Conservation (phyloP, 2,888 invertebrate species). For the Slavum lentiscoides region DNA sequence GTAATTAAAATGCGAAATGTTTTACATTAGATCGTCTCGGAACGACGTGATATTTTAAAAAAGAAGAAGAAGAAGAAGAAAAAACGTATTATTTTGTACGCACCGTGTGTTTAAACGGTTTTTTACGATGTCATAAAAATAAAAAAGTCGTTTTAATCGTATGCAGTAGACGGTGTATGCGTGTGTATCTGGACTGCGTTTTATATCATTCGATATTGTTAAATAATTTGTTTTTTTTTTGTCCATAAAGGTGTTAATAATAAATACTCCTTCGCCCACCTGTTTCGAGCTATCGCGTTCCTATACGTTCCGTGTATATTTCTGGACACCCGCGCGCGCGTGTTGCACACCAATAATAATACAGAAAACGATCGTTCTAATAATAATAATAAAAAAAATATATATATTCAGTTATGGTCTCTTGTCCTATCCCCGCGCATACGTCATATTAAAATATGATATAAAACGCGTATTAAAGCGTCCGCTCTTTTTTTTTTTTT, state of each 20-base stretch:
- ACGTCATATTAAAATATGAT: no score
- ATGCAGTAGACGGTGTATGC: not conserved
- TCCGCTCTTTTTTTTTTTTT: no score
- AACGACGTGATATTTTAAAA: conserved; percentile 18
- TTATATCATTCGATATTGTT: conserved; percentile 27
- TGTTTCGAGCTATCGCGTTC: conserved; percentile 6
- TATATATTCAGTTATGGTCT: no score
- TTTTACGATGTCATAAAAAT: conserved; percentile 35
- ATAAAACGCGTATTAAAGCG: no score
- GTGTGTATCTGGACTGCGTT: not conserved
- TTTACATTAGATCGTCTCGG: conserved; percentile 9
- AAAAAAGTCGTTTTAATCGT: conserved; percentile 14
- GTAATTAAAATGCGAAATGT: conserved; percentile 40
- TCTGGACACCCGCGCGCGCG: no score
- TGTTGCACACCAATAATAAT: no score
- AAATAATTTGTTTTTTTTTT: conserved; percentile 18
- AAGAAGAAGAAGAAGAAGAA: not conserved
- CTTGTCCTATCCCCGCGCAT: no score
- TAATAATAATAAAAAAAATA: no score
- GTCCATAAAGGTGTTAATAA: conserved; percentile 36
- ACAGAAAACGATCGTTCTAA: no score
- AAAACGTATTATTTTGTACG: not conserved
- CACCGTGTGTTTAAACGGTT: not conserved
- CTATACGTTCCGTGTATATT: not conserved
- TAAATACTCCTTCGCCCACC: conserved; percentile 26